These are phyloP conservation scores for Dexiosoma caninum DNA, from an alignment of 2,888 invertebrate species.

Conservation along the genomic window DNA sequence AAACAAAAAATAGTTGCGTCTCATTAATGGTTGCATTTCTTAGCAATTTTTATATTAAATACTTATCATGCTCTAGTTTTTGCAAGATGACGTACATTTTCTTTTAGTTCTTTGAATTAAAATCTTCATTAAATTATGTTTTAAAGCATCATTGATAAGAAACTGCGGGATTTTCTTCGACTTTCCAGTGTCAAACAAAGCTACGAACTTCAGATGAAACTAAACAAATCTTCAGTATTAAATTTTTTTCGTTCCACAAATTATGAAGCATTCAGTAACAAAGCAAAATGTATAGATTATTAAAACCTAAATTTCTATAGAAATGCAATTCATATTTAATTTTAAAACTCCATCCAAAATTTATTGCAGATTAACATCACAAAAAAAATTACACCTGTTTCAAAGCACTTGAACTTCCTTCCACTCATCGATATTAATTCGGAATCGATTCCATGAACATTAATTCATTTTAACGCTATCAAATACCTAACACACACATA, in stretches of 20 bases:
- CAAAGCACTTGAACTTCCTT: background rate
- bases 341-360: background rate
- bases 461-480: background rate
- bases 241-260: no score
- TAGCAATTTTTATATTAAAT: background rate
- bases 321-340: background rate
- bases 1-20: background rate
- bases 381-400: no score
- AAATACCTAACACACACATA: no score
- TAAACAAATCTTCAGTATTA: no score
- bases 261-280: no score
- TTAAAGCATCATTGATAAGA: background rate
- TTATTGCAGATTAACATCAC: background rate
- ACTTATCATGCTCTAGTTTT: background rate
- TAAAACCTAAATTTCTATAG: background rate
- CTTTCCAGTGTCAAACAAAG: no score
- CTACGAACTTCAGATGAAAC: no score
- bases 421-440: background rate
- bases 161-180: no score
- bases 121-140: background rate
- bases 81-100: background rate
- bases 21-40: background rate
- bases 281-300: no score
- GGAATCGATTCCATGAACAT: background rate
- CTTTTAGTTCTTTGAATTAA: background rate